phyloP scores from a whole-genome alignment of 30 jellyfish, hydroid and myxozoan species.

The Hydractinia symbiolongicarpus region DNA sequence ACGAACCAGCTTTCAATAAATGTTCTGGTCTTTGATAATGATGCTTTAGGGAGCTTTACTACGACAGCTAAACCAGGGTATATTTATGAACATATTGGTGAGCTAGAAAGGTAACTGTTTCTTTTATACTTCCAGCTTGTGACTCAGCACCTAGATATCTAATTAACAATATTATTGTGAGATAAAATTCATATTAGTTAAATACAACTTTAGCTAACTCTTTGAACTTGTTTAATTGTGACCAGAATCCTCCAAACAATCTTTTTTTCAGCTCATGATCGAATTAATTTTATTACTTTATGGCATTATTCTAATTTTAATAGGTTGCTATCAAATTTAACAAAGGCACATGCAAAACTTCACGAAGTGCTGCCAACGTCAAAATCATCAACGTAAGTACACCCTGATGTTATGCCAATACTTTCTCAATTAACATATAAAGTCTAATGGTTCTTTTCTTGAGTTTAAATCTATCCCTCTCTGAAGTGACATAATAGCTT shows the following conservation, averaged over 20 bases:
- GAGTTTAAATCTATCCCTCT: too few relatives aligned
- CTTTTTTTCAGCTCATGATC: too few relatives aligned
- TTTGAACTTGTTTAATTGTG: too few relatives aligned
- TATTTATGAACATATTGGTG: background rate
- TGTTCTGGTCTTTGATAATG: background rate
- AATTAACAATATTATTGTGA: too few relatives aligned
- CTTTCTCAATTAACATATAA: background rate
- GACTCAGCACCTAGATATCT: too few relatives aligned
- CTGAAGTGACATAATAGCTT: too few relatives aligned
- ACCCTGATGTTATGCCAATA: background rate
- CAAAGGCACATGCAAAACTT: background rate
- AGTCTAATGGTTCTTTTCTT: background rate
- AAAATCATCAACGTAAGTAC: background rate
- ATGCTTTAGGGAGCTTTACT: constrained; percentile 2
- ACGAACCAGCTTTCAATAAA: background rate
- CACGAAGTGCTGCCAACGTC: background rate
- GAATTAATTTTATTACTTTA: background rate
- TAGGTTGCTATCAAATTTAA: constrained; percentile 16
- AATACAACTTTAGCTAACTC: too few relatives aligned
- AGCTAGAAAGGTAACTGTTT: constrained; percentile 4
- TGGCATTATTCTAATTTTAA: background rate
- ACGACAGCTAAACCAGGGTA: background rate
- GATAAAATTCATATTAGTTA: too few relatives aligned
- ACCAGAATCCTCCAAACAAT: too few relatives aligned
- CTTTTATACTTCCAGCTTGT: background rate